A percentile compares a stretch with the other conserved stretches of the same genome.
phyloP scores from a whole-genome alignment of 2,888 invertebrate species.

The Linyphia triangularis region DNA sequence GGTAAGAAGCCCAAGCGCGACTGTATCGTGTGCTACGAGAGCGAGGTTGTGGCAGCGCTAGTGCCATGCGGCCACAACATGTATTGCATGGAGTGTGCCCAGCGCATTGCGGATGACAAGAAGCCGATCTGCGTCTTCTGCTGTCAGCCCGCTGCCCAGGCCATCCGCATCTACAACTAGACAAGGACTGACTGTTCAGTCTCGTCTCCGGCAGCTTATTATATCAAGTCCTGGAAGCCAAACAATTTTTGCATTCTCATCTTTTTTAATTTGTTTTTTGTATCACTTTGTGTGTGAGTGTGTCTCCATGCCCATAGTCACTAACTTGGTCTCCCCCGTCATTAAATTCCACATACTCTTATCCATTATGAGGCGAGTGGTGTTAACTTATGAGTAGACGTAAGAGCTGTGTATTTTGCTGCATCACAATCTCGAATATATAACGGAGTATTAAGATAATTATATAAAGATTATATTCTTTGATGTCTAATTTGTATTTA shows the following conservation, averaged over 20 bases:
- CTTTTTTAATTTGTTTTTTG: conserved; percentile 69
- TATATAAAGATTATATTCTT: conserved; percentile 75
- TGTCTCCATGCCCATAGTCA: conserved; percentile 72
- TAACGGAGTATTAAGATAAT: conserved; percentile 70
- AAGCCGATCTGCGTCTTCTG: conserved; percentile 89
- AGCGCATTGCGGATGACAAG: conserved; percentile 83
- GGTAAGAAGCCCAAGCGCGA: conserved; percentile 75
- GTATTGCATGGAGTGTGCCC: conserved; percentile 95
- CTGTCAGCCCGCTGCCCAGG: conserved; percentile 89
- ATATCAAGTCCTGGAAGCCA: conserved; percentile 70
- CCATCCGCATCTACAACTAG: conserved; percentile 87
- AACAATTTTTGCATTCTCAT: conserved; percentile 69
- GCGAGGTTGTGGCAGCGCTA: conserved; percentile 92
- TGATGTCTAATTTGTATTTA: conserved; percentile 75
- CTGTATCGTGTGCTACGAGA: conserved; percentile 92
- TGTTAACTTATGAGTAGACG: conserved; percentile 65
- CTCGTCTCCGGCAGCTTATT: conserved; percentile 40
- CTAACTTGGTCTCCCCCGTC: conserved; percentile 38
- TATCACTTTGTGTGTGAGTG: conserved; percentile 63
- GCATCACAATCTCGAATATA: conserved; percentile 73
- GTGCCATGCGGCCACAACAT: conserved; percentile 97
- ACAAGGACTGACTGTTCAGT: not conserved
- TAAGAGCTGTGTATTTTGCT: conserved; percentile 74
- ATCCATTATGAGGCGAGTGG: conserved; percentile 57
- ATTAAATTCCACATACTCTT: conserved; percentile 58